Conservation (phyloP, 2,113 vertebrate species). For the Hirundichthys speculiger region DNA sequence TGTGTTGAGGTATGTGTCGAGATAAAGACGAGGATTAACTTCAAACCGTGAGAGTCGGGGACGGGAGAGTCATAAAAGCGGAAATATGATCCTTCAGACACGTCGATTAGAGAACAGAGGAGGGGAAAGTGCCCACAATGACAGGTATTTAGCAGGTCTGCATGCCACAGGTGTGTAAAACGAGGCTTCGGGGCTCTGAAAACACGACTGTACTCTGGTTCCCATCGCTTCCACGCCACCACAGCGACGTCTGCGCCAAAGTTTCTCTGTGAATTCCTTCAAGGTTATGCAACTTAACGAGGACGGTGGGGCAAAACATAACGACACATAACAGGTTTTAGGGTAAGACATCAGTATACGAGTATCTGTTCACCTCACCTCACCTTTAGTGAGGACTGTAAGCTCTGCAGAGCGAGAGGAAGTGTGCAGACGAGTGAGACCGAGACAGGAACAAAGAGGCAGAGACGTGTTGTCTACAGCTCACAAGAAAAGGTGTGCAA, state of each 20-base stretch:
- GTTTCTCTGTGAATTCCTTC: neutral
- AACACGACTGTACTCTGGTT: constrained; percentile 6
- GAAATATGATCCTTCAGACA: constrained; percentile 35
- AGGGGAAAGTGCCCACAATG: neutral
- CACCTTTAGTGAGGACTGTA: constrained; percentile 5
- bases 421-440: no score
- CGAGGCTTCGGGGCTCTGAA: constrained; percentile 16
- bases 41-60: constrained; percentile 29
- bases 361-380: neutral
- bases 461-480: neutral
- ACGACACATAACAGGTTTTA: neutral
- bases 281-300: constrained; percentile 10
- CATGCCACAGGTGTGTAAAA: constrained; percentile 32
- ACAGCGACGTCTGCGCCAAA: constrained; percentile 9
- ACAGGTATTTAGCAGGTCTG: constrained; percentile 16
- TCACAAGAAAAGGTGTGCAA: neutral
- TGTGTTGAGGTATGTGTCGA: constrained; percentile 24
- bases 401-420: constrained; percentile 23
- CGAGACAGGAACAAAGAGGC: no score
- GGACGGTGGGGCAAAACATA: constrained; percentile 7
- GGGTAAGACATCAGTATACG: no score
- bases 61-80: constrained; percentile 23
- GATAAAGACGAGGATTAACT: constrained; percentile 44
- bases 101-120: neutral
- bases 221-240: constrained; percentile 4